A percentile compares a stretch with the other conserved stretches of the same genome.
phyloP scores from a whole-genome alignment of 2,888 invertebrate genomes.

The Drosophila limbata region DNA sequence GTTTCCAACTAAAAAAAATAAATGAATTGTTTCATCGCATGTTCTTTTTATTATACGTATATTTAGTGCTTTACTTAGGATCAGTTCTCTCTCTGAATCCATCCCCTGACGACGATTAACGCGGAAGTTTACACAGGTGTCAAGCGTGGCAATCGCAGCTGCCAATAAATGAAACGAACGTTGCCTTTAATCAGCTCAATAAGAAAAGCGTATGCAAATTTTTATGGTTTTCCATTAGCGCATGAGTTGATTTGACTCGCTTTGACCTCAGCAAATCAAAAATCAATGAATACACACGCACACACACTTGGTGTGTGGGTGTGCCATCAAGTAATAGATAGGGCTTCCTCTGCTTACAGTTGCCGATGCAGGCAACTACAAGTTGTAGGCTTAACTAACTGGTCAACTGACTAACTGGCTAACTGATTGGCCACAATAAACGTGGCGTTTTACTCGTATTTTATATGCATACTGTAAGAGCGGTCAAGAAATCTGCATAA shows the following conservation, averaged over 20 bases:
- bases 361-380: slow-evolving; percentile 44
- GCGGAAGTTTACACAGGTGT: slow-evolving; percentile 61
- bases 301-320: slow-evolving; percentile 12
- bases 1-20: slow-evolving; percentile 10
- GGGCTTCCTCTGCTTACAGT: slow-evolving; percentile 67
- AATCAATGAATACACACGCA: slow-evolving; percentile 64
- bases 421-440: slow-evolving; percentile 72
- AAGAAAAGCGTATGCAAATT: slow-evolving; percentile 58
- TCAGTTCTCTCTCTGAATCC: slow-evolving; percentile 4
- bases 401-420: slow-evolving; percentile 37
- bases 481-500: slow-evolving; percentile 75
- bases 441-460: slow-evolving; percentile 55
- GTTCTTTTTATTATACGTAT: slow-evolving; percentile 10
- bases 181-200: slow-evolving; percentile 57
- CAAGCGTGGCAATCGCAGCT: slow-evolving; percentile 54
- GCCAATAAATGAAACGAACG: slow-evolving; percentile 32
- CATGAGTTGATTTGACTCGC: slow-evolving; percentile 43
- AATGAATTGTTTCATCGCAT: slow-evolving; percentile 2
- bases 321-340: slow-evolving; percentile 72
- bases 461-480: slow-evolving; percentile 56
- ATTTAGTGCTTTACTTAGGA: slow-evolving; percentile 4
- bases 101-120: slow-evolving; percentile 10
- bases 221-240: slow-evolving; percentile 63
- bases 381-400: slow-evolving; percentile 56
- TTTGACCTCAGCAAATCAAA: slow-evolving; percentile 73